Evolutionary conservation across 2,888 invertebrate species (phyloP).

Genomic region (Sminthurinus aureus): DNA sequence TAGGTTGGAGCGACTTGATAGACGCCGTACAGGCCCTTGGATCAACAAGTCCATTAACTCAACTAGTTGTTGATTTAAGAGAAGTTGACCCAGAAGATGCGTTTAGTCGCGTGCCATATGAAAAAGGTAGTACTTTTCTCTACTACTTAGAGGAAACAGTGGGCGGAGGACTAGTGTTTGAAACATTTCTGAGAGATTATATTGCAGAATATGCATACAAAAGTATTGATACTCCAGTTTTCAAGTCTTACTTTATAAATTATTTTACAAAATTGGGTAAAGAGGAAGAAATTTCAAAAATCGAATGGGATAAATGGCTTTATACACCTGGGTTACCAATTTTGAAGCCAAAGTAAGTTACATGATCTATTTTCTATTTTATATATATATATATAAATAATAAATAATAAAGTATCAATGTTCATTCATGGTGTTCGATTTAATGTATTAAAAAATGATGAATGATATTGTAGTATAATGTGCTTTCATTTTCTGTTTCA

Average conservation of each 20-base stretch:
- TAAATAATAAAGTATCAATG: no score
- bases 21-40: slow-evolving; percentile 75
- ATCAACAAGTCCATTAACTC: slow-evolving; percentile 74
- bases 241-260: slow-evolving; percentile 75
- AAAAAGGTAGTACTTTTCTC: slow-evolving; percentile 89
- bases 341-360: slow-evolving; percentile 80
- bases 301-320: slow-evolving; percentile 90
- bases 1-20: slow-evolving; percentile 77
- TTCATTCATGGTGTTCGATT: no score
- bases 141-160: slow-evolving; percentile 83
- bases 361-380: slow-evolving; percentile 59
- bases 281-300: slow-evolving; percentile 66
- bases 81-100: slow-evolving; percentile 91
- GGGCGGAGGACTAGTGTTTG: slow-evolving; percentile 81
- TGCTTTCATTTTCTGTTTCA: not conserved
- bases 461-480: no score
- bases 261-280: slow-evolving; percentile 70
- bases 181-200: slow-evolving; percentile 83
- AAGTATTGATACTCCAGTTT: slow-evolving; percentile 83
- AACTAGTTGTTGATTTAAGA: slow-evolving; percentile 74
- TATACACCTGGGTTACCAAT: slow-evolving; percentile 87
- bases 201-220: slow-evolving; percentile 79
- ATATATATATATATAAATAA: no score
- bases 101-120: slow-evolving; percentile 89
- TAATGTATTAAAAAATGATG: no score